Evolutionary conservation across 2,888 invertebrate species (phyloP), one percentile per base, ranked within the genome.

Genomic region (Phaedon cochleariae): DNA sequence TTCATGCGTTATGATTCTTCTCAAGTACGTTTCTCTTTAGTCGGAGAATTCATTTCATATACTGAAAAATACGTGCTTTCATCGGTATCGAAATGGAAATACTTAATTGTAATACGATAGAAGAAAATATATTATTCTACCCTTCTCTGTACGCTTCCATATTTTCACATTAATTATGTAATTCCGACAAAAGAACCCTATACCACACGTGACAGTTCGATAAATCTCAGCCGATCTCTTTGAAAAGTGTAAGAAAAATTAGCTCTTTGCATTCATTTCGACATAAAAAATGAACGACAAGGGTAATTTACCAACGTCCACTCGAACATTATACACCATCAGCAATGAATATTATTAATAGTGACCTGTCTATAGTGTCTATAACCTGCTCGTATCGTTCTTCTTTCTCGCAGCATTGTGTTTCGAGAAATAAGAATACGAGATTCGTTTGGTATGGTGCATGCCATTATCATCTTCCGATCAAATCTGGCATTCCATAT

Each of bases 321-420:
- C 18, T 51, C 67, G 64, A 66, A 69, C 69, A 69, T 67, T 69
- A 69, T 68, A 69, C 66, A 69, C 71, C 69, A 68, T 71, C 71
- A 67, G 67, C 66, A 69, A 64, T 68, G 72, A 74, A 72, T 74
- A 73, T 71, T 73, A 74, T 74, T 74, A 74, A 74, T 74, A 73
- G 73, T 72, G 67, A 68, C 70, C 73, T 73, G 73, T 73, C 74
- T 73, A 73, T 72, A 72, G 65, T 70, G 71, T 70, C 70, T 70
- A 70, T 69, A 69, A 59, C 64, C 65, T 31, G 59, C 59, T 62
- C 64, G 63, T 64, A 65, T 61, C 67, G 65, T 62, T 67, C 62
- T 65, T 68, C 62, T 62, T 62, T 59, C 61, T 62, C 59, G 61
- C 52, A 62, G 70, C 65, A 70, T 70, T 70, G 70, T 70, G 61